These are phyloP conservation scores for Notarius quadriscutis DNA, from an alignment of 2,113 vertebrate genomes.

Conservation along the genomic window DNA sequence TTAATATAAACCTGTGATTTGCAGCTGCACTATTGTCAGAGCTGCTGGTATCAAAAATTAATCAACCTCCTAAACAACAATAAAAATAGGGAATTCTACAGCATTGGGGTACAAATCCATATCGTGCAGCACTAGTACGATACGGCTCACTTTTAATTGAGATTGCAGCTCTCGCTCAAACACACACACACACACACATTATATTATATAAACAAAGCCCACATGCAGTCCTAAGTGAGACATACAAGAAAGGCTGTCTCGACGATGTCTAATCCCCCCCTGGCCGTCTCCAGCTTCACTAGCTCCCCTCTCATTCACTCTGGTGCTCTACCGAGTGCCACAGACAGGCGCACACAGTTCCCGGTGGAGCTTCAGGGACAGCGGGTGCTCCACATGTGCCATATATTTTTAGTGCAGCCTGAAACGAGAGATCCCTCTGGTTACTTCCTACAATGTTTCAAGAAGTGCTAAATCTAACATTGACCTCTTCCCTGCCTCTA, in stretches of 20 bases:
- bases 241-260: background rate
- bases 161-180: background rate
- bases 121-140: background rate
- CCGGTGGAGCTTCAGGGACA: slow-evolving; percentile 45
- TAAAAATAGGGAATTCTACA: background rate
- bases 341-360: slow-evolving; percentile 39
- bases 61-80: background rate
- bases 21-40: background rate
- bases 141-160: background rate
- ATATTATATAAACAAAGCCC: background rate
- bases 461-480: slow-evolving; percentile 58
- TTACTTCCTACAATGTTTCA: slow-evolving; percentile 54
- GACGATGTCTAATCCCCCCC: slow-evolving; percentile 29
- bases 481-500: slow-evolving; percentile 49
- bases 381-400: slow-evolving; percentile 47
- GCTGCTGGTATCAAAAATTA: background rate
- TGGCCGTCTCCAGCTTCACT: slow-evolving; percentile 21
- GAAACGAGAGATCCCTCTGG: slow-evolving; percentile 51
- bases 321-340: slow-evolving; percentile 25
- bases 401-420: slow-evolving; percentile 58
- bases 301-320: slow-evolving; percentile 30
- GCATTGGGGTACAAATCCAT: background rate
- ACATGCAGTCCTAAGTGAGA: slow-evolving; percentile 20
- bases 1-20: background rate
- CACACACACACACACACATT: no score